Evolutionary conservation across 2,888 invertebrate genomes (phyloP), one percentile per base, ranked within the genome.

Genomic region (Entomobrya multifasciata): DNA sequence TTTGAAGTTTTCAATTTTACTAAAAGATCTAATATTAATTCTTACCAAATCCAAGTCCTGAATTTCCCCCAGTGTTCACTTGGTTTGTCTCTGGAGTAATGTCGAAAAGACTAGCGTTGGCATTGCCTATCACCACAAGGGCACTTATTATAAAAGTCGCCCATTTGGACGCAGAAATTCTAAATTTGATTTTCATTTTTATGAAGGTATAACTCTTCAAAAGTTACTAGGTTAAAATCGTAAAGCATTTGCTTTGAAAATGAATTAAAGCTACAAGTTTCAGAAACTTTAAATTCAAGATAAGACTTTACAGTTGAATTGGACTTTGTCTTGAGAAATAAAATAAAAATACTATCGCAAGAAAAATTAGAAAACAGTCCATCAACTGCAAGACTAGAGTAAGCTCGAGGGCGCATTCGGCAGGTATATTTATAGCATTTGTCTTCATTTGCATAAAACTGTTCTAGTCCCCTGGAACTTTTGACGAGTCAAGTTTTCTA

Each of bases 361-460:
- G 4, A 78, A 62, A 20, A 62, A 25, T 30, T 41, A n/a, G 41
- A 77, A 76, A 60, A 27, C 41, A 79, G 62, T 65, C 78, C 41
- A 27, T 65, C 47, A 79, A 22, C 78, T 65, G 62, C 47, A 62
- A 25, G n/a, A 27, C 47, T 44, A 30, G n/a, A 79, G 44, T 79
- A 79, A 79, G 65, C 78, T 10, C 44, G 78, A 27, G 27, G 27
- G 13, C 6, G 8, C n/a, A 17, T n/a, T 44, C 25, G 65, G 65
- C 5, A 30, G 47, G 25, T 44, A 47, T 79, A 79, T 79, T 79
- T 79, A 79, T 79, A 79, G 78, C 44, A 22, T 65, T 62, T 27
- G n/a, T 22, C 1, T 20, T n/a, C 11, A 60, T 36, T 36, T 65
- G 65, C 65, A 65, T 65, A n/a, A n/a, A n/a, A n/a, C n/a, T n/a